phyloP scores from a whole-genome alignment of 2,888 invertebrate species.

The Congeria kusceri region DNA sequence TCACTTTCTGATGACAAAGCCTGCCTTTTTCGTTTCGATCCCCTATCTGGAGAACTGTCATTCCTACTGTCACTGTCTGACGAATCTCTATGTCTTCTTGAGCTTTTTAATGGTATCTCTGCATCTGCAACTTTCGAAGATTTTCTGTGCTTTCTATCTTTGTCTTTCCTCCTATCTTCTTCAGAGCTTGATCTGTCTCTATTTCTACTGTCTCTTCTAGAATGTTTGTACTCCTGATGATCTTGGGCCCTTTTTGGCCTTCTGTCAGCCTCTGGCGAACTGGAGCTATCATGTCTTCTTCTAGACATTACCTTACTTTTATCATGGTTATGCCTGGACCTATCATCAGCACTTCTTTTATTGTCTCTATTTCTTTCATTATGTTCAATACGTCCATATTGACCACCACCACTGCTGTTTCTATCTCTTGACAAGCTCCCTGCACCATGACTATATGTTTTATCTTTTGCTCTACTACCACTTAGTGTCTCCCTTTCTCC shows the following conservation, averaged over 20 bases:
- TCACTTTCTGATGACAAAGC: neutral
- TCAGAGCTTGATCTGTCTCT: conserved; percentile 11
- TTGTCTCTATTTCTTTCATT: neutral
- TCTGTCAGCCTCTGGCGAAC: conserved; percentile 6
- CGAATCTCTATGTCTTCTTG: neutral
- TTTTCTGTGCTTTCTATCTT: neutral
- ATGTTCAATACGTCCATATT: too few species aligned
- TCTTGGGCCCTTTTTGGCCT: neutral
- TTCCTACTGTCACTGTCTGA: neutral
- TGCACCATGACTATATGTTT: neutral
- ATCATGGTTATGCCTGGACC: too few species aligned
- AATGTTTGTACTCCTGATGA: neutral
- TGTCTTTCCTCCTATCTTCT: neutral
- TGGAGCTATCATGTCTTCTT: conserved; percentile 22
- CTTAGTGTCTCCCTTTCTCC: neutral
- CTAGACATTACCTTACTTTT: too few species aligned
- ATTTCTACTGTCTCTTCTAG: conserved; percentile 15
- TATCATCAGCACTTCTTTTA: neutral
- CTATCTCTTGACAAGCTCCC: conserved; percentile 9
- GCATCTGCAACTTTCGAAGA: neutral
- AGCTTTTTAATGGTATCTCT: neutral
- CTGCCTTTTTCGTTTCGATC: neutral
- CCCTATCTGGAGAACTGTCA: conserved; percentile 21
- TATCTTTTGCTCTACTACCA: neutral
- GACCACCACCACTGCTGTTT: conserved; percentile 8